Base-by-base conservation (phyloP, 2,113 vertebrate genomes). In the Hypanus sabinus region DNA sequence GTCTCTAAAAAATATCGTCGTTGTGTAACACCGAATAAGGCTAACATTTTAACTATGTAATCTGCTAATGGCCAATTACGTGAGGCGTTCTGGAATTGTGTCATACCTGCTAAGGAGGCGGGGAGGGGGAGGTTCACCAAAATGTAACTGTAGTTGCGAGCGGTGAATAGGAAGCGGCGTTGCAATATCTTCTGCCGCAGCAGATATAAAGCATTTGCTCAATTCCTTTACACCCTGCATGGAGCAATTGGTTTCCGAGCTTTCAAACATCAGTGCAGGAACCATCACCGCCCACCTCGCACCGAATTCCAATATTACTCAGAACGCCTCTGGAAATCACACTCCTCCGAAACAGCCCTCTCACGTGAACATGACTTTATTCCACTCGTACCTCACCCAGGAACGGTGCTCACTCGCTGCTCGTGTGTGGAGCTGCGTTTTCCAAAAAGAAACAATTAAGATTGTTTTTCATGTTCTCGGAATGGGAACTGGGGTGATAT, bases 241-340 rank as follows among this genome's bases (percentile, higher is more conserved):
- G 85, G 85, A 60, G 85, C 60, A 90, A 90, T 90, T 65, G 8
- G 0, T 68, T 36, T 90, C 12, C 20, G 14, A 65, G 85, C 60
- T 8, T 33, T 90, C 30, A 33, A 60, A 90, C 33, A 7, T 57
- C n/a, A 30, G 62, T 88, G n/a, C 85, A 88, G 85, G 85, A 65
- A 88, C 85, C 33, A 65, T 33, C 30, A 65, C 30, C 65, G 30
- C 27, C 85, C 57, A 3, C 83, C 20, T 10, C 55, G 16, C n/a
- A 65, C 46, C n/a, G 33, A 65, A 65, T 83, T 83, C 60, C 85
- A 33, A 90, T 36, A 62, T 33, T 46, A 88, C 55, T n/a, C 27
- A 88, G 57, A 88, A 88, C 83, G 83, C 83, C 83, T 55, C 57
- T 88, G 62, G 83, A 62, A 88, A 62, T 30, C 20, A 36, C 46